Conservation (phyloP, 1,140 invertebrate species). For the Bradynema listronoti region DNA sequence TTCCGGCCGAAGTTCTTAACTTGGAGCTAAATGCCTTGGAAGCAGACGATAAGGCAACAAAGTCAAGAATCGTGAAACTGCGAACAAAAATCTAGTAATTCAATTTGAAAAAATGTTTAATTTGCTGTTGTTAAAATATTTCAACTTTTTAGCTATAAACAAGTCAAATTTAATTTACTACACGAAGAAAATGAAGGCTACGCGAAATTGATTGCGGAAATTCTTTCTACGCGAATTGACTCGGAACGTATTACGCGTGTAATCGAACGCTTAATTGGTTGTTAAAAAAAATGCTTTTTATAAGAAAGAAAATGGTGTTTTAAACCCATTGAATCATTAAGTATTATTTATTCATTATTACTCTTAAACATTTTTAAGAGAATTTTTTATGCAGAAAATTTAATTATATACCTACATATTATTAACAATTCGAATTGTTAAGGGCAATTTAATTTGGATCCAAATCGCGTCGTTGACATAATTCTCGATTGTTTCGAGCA, state of each 20-base stretch:
- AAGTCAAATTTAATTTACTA: conserved; percentile 95
- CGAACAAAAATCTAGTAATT: conserved; percentile 39
- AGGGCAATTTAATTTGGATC: conserved; percentile 98
- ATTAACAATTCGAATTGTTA: conserved; percentile 28
- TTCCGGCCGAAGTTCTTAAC: conserved; percentile 40
- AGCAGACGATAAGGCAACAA: conserved; percentile 28
- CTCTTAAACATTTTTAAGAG: no score
- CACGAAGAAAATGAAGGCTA: conserved; percentile 98
- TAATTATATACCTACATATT: no score
- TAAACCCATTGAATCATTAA: no score
- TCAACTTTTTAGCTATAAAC: conserved; percentile 80
- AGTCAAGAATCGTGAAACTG: conserved; percentile 34
- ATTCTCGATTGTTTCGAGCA: conserved; percentile 93
- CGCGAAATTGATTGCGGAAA: conserved; percentile 89
- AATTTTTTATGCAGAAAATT: no score
- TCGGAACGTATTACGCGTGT: conserved; percentile 69
- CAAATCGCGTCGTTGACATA: conserved; percentile 90
- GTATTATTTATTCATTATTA: no score
- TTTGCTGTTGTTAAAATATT: conserved; percentile 15
- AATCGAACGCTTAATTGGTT: conserved; percentile 85
- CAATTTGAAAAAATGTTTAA: conserved; percentile 5
- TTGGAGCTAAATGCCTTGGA: conserved; percentile 38
- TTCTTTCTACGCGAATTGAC: conserved; percentile 66
- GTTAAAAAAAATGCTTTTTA: conserved; percentile 8
- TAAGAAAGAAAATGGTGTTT: background rate